Base-by-base conservation (phyloP, 2,113 vertebrate species). In the Boleophthalmus pectinirostris region DNA sequence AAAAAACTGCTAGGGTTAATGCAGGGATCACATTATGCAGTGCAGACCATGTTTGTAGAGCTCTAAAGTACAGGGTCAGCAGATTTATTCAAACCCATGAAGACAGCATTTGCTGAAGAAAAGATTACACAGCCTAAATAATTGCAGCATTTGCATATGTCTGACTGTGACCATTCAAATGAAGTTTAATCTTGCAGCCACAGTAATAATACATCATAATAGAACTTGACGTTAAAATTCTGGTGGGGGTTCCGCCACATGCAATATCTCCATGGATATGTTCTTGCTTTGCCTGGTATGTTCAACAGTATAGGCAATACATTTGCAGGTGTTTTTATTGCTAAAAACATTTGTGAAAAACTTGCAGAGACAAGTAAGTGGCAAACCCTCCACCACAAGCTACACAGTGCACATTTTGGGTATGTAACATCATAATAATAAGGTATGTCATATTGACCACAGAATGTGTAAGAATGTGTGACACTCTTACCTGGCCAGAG, bases 401-500 rank as follows among this genome's bases (percentile, higher is more conserved):
- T 18, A 51, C 14, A 51, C 5, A 43, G 9, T 43, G 7, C 38
- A 43, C 38, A 1, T 43, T 43, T 18, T 18, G 6, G 6, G 5
- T 51, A 51, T 15, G 47, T 51, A 51, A 18, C 47, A 51, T 51
- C 47, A 16, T 51, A 51, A n/a, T n/a, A n/a, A 16, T 18, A 51
- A 15, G 47, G 47, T 51, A 51, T 43, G 38, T 43, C 38, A 51
- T 3, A 51, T 15, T 16, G 5, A 51, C 2, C 16, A 18, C 47
- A 18, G 16, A 51, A 51, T 15, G 15, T 51, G 15, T 18, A 15
- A 51, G 49, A 43, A 38, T 38, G 38, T 38, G 14, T 16, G 49
- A 20, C 15, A 51, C 6, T 71, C 92, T 90, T 85, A 99, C 97
- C 98, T 99, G 0, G 98, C 98, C 72, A 99, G 87, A 21, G 98